These are phyloP conservation scores for Eueremaeus valkanovi DNA, from an alignment of 2,888 invertebrate genomes.

Conservation along the genomic window DNA sequence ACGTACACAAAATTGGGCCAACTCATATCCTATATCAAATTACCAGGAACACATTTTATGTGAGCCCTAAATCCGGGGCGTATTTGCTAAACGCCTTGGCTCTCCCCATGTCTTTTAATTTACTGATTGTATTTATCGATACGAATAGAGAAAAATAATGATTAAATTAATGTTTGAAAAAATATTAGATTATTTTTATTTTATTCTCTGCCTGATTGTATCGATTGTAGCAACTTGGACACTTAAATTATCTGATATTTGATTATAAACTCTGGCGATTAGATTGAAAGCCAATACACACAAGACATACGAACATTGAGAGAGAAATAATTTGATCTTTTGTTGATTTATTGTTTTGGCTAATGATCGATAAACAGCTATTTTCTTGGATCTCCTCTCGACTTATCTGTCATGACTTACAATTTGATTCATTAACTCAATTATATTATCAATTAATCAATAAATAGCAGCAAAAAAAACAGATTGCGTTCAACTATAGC, in stretches of 20 bases:
- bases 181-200: not conserved
- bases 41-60: no score
- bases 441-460: conserved; percentile 20
- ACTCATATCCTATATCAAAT: no score
- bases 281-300: not conserved
- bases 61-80: no score
- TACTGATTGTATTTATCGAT: conserved; percentile 4
- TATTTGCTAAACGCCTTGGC: no score
- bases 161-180: no score
- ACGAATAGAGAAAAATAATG: not conserved
- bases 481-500: not conserved
- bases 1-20: no score
- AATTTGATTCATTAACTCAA: conserved; percentile 22
- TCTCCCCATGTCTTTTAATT: no score
- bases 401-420: conserved; percentile 20
- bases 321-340: conserved; percentile 1
- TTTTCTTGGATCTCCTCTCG: not conserved
- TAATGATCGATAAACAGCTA: conserved; percentile 13
- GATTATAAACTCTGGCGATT: not conserved
- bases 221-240: no score
- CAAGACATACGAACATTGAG: not conserved
- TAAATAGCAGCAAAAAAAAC: not conserved
- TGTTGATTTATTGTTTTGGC: conserved; percentile 13
- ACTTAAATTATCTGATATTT: conserved; percentile 1
- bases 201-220: not conserved